Evolutionary conservation across 2,888 invertebrate species (phyloP).

Genomic region (Liopterus haemorrhoidalis): DNA sequence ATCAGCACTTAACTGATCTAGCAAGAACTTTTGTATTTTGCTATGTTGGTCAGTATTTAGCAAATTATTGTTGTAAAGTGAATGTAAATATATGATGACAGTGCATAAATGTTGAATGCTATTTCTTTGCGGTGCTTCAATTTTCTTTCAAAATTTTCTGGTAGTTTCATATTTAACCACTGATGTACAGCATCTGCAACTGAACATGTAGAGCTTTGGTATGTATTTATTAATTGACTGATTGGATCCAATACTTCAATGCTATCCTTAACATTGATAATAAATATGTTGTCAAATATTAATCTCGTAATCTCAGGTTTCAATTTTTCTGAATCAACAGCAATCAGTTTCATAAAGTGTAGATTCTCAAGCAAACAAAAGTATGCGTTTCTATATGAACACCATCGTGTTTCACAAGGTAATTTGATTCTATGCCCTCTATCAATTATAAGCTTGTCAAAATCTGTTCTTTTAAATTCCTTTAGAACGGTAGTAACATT

Average conservation of each 20-base stretch:
- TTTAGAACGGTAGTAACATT: slow-evolving; percentile 20
- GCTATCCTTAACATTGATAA: slow-evolving; percentile 15
- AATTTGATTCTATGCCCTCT: slow-evolving; percentile 19
- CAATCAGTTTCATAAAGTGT: slow-evolving; percentile 4
- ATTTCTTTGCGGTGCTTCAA: slow-evolving; percentile 13
- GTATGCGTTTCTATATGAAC: slow-evolving; percentile 15
- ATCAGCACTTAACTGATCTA: slow-evolving; percentile 13
- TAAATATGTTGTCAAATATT: slow-evolving; percentile 22
- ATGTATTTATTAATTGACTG: slow-evolving; percentile 11
- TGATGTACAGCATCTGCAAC: slow-evolving; percentile 22
- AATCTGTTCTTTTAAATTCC: slow-evolving; percentile 23
- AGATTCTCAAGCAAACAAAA: slow-evolving; percentile 14
- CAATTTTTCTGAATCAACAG: slow-evolving; percentile 9
- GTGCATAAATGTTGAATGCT: slow-evolving; percentile 9
- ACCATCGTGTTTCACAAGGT: slow-evolving; percentile 16
- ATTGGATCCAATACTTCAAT: slow-evolving; percentile 16
- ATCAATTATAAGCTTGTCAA: slow-evolving; percentile 22
- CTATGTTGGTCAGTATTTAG: slow-evolving; percentile 8
- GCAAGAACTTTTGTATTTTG: slow-evolving; percentile 12
- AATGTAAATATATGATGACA: slow-evolving; percentile 17
- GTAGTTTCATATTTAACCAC: slow-evolving; percentile 20
- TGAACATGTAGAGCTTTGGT: slow-evolving; percentile 8
- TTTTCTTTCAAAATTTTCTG: too few relatives aligned
- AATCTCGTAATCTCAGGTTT: slow-evolving; percentile 2
- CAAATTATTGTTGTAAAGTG: slow-evolving; percentile 2